These are phyloP conservation scores for Epizoanthus stellaris DNA, from an alignment of 92 coral and sea anemone genomes.

Conservation along the genomic window DNA sequence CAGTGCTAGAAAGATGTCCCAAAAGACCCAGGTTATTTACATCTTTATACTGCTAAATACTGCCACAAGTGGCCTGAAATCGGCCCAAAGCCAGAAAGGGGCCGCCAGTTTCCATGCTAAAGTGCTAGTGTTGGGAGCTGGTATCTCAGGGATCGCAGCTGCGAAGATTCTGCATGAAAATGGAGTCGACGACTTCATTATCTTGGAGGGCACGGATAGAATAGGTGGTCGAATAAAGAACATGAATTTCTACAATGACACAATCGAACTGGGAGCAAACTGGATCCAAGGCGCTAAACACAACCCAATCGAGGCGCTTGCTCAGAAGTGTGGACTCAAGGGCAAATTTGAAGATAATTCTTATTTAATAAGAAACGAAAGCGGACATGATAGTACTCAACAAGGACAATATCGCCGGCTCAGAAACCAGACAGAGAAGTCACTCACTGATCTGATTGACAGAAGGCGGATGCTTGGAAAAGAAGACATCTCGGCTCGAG, in stretches of 20 bases:
- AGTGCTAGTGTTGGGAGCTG: constrained; percentile 80
- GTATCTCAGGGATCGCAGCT: constrained; percentile 88
- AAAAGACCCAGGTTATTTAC: no score
- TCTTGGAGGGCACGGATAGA: constrained; percentile 77
- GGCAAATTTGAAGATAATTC: constrained; percentile 62
- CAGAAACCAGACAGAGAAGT: neutral
- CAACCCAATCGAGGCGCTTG: constrained; percentile 75
- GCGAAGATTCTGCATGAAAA: constrained; percentile 72
- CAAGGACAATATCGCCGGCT: constrained; percentile 49
- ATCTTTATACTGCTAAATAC: no score
- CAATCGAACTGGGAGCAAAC: constrained; percentile 91
- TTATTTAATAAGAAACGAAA: constrained; percentile 69
- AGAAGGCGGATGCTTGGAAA: constrained; percentile 53
- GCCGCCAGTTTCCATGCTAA: constrained; percentile 6
- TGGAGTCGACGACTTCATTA: constrained; percentile 74
- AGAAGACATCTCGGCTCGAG: constrained; percentile 75
- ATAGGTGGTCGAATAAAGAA: constrained; percentile 85
- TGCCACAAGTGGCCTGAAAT: no score
- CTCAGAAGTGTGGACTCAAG: constrained; percentile 65
- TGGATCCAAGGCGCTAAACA: constrained; percentile 87
- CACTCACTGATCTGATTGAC: constrained; percentile 42
- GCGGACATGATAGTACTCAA: constrained; percentile 64
- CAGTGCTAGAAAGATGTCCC: no score
- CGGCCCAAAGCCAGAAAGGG: no score
- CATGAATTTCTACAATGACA: constrained; percentile 66